Conservation (phyloP, 2,888 invertebrate genomes). For the Andrena dorsata region DNA sequence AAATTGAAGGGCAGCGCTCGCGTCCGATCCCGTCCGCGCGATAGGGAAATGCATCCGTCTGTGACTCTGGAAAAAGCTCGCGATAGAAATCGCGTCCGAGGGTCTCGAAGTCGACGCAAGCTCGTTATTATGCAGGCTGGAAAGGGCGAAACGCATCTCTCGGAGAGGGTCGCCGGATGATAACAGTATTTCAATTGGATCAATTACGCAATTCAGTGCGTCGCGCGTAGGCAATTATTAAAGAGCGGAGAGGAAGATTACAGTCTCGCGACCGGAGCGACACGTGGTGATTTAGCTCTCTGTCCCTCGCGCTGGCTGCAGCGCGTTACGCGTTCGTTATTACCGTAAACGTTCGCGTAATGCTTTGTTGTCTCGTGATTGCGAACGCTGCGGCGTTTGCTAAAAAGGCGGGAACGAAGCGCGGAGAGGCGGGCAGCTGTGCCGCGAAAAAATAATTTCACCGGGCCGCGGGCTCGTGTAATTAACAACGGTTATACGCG, state of each 20-base stretch:
- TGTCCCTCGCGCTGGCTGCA: slow-evolving; percentile 30
- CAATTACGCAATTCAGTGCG: slow-evolving; percentile 61
- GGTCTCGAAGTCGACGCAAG: not conserved
- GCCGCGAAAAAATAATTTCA: slow-evolving; percentile 31
- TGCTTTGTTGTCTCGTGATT: slow-evolving; percentile 8
- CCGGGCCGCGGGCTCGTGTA: not conserved
- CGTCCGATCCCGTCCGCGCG: slow-evolving; percentile 15
- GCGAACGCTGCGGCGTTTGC: not conserved
- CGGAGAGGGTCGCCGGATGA: not conserved
- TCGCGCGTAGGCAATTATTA: slow-evolving; percentile 48
- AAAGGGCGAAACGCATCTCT: not conserved
- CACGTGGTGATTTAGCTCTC: slow-evolving; percentile 46
- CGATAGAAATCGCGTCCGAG: not conserved
- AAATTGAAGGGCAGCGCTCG: slow-evolving; percentile 19
- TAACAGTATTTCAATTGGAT: slow-evolving; percentile 31
- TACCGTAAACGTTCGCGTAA: slow-evolving; percentile 43
- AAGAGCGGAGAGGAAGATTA: slow-evolving; percentile 56
- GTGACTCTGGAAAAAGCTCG: not conserved
- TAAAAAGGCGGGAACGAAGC: not conserved
- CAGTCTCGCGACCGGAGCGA: slow-evolving; percentile 6
- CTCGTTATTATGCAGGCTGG: slow-evolving; percentile 16
- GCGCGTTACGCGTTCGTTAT: slow-evolving; percentile 45
- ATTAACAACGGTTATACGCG: slow-evolving; percentile 53
- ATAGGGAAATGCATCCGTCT: slow-evolving; percentile 24
- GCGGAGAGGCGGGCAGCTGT: not conserved